phyloP scores from a whole-genome alignment of 2,797 vertebrate genomes.

The Amblyopsis hoosieri region DNA sequence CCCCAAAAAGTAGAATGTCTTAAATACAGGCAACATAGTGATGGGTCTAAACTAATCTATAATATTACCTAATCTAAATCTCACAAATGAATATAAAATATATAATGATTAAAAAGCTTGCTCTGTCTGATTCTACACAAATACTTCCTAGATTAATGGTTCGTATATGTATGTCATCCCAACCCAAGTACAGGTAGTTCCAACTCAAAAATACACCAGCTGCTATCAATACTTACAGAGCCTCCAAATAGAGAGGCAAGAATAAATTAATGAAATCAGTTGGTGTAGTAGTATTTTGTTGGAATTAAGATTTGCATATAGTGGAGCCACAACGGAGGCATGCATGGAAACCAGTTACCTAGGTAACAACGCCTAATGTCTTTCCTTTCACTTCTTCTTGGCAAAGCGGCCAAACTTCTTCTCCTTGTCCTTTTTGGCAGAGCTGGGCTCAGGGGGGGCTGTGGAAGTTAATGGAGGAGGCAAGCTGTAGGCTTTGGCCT shows the following conservation, averaged over 20 bases:
- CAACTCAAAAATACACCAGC: too few species aligned
- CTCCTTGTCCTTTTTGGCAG: constrained; percentile 91
- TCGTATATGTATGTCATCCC: too few species aligned
- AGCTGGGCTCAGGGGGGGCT: constrained; percentile 67
- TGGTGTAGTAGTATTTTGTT: too few species aligned
- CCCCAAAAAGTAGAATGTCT: constrained; percentile 50
- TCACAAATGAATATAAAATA: constrained; percentile 66
- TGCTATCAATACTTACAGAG: too few species aligned
- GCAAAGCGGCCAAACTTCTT: constrained; percentile 93
- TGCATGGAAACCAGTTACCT: constrained; percentile 43
- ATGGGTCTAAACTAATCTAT: constrained; percentile 62
- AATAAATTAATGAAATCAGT: too few species aligned
- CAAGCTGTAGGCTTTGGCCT: constrained; percentile 83
- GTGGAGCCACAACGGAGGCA: too few species aligned
- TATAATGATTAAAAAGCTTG: constrained; percentile 61
- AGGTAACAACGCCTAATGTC: constrained; percentile 31
- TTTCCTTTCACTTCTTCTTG: constrained; percentile 89
- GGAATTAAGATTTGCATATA: too few species aligned
- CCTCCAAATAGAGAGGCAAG: too few species aligned
- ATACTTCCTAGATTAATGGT: constrained; percentile 36
- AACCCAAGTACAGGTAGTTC: too few species aligned
- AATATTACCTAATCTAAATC: constrained; percentile 51
- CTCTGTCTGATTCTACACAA: constrained; percentile 59
- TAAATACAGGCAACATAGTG: constrained; percentile 76
- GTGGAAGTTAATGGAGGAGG: constrained; percentile 79